Percentiles rank a stretch among this genome's conserved stretches.
phyloP scores from a whole-genome alignment of 2,888 invertebrate species.

The Oxycera nigricornis region DNA sequence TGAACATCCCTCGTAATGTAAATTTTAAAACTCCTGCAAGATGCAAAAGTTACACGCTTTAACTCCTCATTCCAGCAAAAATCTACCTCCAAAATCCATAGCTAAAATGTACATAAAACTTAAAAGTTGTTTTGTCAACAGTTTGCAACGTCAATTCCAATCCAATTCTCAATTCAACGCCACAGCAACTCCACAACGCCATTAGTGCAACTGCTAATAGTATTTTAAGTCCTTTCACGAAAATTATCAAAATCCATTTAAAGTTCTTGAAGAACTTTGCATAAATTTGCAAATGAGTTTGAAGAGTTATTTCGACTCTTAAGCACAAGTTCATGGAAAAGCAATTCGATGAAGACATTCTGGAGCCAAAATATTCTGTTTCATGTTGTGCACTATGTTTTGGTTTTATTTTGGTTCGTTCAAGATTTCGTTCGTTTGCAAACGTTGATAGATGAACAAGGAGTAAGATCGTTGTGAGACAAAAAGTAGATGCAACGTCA shows the following conservation, averaged over 20 bases:
- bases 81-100: no score
- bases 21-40: no score
- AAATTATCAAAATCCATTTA: conserved; percentile 23
- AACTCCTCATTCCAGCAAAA: no score
- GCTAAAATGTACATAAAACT: not conserved
- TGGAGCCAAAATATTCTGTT: not conserved
- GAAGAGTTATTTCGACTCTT: not conserved
- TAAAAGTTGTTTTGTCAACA: not conserved
- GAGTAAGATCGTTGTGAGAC: not conserved
- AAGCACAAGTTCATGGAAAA: not conserved
- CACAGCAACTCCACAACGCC: not conserved
- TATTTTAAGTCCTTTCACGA: conserved; percentile 7
- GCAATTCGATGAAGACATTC: not conserved
- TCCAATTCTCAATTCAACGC: not conserved
- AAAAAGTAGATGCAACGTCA: not conserved
- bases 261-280: conserved; percentile 8
- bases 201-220: conserved; percentile 2
- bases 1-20: no score
- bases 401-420: not conserved
- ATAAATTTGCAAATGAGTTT: conserved; percentile 10
- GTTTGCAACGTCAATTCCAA: not conserved
- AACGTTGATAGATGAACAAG: not conserved
- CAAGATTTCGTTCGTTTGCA: not conserved
- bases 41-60: no score
- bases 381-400: no score